Conservation (phyloP, 2,113 vertebrate genomes). For the Salminus brasiliensis region DNA sequence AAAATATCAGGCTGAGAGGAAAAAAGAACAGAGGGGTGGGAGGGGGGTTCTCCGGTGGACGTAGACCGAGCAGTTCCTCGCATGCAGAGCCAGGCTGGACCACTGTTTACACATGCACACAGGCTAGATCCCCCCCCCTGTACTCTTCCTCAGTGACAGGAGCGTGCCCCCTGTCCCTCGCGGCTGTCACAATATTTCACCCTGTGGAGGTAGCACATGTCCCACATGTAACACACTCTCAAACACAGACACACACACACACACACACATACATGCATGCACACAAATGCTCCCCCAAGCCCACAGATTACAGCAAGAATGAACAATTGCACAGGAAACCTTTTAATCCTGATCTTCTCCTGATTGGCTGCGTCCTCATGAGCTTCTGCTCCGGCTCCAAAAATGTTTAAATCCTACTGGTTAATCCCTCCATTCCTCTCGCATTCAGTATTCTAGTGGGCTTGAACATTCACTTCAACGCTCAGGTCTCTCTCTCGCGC, state of each 20-base stretch:
- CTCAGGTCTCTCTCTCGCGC: constrained; percentile 28
- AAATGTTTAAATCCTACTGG: constrained; percentile 67
- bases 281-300: constrained; percentile 47
- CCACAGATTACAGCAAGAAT: constrained; percentile 62
- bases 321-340: constrained; percentile 67
- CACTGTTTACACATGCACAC: constrained; percentile 42
- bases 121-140: constrained; percentile 21
- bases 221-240: constrained; percentile 31
- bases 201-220: constrained; percentile 28
- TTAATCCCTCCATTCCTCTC: constrained; percentile 67
- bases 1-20: not conserved
- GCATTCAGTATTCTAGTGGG: constrained; percentile 60
- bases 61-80: constrained; percentile 8
- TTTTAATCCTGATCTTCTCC: constrained; percentile 70
- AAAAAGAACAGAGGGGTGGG: not conserved
- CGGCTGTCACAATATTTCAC: constrained; percentile 46
- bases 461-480: constrained; percentile 68
- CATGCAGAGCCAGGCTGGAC: not conserved
- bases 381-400: constrained; percentile 61
- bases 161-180: constrained; percentile 33
- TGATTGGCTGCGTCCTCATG: constrained; percentile 68
- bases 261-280: not conserved
- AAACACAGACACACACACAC: not conserved
- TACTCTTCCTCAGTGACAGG: constrained; percentile 29
- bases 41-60: not conserved